These are phyloP conservation scores for Grammomys dolichurus DNA, from an alignment of 2,113 vertebrate species.

Conservation along the genomic window DNA sequence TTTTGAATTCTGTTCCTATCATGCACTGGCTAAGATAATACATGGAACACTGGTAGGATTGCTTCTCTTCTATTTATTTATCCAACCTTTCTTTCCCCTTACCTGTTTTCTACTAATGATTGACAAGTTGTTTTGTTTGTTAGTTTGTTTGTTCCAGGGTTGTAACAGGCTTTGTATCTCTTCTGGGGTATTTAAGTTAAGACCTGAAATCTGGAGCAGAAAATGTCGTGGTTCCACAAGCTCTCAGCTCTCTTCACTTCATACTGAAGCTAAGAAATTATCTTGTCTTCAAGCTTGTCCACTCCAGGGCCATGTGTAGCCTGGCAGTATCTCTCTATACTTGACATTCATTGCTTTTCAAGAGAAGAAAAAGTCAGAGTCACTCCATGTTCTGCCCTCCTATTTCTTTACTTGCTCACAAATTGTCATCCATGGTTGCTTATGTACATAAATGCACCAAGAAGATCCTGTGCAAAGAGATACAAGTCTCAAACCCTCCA, in stretches of 20 bases:
- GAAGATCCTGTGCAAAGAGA: not conserved
- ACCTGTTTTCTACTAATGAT: not conserved
- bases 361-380: slow-evolving; percentile 22
- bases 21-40: not conserved
- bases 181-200: not conserved
- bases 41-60: not conserved
- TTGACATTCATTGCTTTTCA: not conserved
- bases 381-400: not conserved
- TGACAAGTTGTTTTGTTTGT: not conserved
- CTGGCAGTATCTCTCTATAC: slow-evolving; percentile 40
- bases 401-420: not conserved
- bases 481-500: not conserved
- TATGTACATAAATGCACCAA: not conserved
- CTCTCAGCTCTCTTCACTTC: not conserved
- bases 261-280: slow-evolving; percentile 48
- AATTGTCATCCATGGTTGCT: not conserved
- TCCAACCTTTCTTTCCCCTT: not conserved
- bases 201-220: not conserved
- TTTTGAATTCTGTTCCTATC: not conserved
- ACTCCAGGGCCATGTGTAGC: slow-evolving; percentile 48
- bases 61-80: not conserved
- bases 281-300: slow-evolving; percentile 45
- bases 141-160: not conserved
- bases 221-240: not conserved
- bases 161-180: not conserved